Conservation (phyloP, 1,140 invertebrate species). For the Pygmarrhopalites habei region DNA sequence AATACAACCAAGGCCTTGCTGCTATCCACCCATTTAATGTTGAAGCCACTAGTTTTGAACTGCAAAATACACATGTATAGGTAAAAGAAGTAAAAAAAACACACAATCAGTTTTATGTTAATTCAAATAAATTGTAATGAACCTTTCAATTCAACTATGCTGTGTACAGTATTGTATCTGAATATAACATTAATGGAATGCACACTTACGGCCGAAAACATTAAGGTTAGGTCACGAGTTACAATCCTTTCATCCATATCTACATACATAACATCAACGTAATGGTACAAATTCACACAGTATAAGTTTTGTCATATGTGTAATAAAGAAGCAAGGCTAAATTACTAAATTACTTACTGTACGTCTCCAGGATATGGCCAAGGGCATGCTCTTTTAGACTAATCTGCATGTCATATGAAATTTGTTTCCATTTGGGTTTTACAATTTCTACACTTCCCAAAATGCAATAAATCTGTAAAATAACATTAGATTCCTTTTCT, state of each 20-base stretch:
- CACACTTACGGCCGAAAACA: too few relatives aligned
- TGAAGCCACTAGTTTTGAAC: not conserved
- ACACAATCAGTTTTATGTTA: not conserved
- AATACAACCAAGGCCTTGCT: not conserved
- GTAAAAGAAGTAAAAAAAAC: slow-evolving; percentile 6
- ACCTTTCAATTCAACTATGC: too few relatives aligned
- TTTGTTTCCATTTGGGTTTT: slow-evolving; percentile 1
- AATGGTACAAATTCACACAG: too few relatives aligned
- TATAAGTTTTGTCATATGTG: too few relatives aligned
- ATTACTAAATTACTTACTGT: slow-evolving; percentile 2
- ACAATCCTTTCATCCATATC: too few relatives aligned
- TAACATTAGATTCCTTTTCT: not conserved
- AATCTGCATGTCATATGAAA: not conserved
- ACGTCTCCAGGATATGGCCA: slow-evolving; percentile 7
- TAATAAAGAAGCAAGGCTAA: too few relatives aligned
- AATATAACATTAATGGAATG: too few relatives aligned
- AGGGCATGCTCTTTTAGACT: not conserved
- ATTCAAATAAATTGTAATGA: too few relatives aligned
- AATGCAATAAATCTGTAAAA: slow-evolving; percentile 2
- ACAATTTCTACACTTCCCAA: slow-evolving; percentile 4
- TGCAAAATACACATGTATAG: too few relatives aligned
- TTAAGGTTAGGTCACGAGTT: too few relatives aligned
- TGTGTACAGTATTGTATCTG: too few relatives aligned
- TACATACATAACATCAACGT: too few relatives aligned
- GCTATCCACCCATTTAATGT: slow-evolving; percentile 11